Conservation (phyloP, 2,113 vertebrate species). For the Perca flavescens region DNA sequence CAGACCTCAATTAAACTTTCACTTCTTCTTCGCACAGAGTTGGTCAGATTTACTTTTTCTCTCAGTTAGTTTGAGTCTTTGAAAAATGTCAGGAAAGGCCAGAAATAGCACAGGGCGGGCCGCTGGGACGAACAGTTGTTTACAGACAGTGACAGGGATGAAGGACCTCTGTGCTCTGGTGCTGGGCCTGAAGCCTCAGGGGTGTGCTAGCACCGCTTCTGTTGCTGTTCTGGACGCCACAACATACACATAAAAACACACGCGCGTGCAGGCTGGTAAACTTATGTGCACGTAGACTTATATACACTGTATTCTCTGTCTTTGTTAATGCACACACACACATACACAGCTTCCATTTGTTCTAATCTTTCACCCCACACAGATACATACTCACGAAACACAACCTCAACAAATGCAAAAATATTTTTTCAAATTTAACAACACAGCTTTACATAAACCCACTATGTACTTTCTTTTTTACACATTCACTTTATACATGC, state of each 20-base stretch:
- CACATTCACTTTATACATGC: not conserved
- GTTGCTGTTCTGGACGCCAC: slow-evolving; percentile 55
- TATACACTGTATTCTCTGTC: not conserved
- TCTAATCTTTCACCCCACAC: not conserved
- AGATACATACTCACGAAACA: not conserved
- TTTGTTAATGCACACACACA: not conserved
- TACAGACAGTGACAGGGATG: slow-evolving; percentile 82
- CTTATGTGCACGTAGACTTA: not conserved
- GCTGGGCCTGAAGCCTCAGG: slow-evolving; percentile 65
- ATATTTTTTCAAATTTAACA: not conserved
- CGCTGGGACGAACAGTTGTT: slow-evolving; percentile 77
- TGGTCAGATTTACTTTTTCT: slow-evolving; percentile 60
- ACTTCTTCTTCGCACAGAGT: slow-evolving; percentile 36
- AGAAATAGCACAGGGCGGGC: slow-evolving; percentile 65
- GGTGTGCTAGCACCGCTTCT: slow-evolving; percentile 60
- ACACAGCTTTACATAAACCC: not conserved
- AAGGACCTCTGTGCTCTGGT: slow-evolving; percentile 78
- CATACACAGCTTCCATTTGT: not conserved
- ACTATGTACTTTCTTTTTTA: not conserved
- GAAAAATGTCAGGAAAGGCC: slow-evolving; percentile 70
- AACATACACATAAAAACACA: slow-evolving; percentile 29
- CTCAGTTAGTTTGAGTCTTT: slow-evolving; percentile 65
- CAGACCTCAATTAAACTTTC: slow-evolving; percentile 42
- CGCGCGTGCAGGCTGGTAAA: slow-evolving; percentile 2
- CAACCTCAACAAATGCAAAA: not conserved